Evolutionary conservation across 2,888 invertebrate genomes (phyloP), one percentile per base, ranked within the genome.

Genomic region (Tuta absoluta): DNA sequence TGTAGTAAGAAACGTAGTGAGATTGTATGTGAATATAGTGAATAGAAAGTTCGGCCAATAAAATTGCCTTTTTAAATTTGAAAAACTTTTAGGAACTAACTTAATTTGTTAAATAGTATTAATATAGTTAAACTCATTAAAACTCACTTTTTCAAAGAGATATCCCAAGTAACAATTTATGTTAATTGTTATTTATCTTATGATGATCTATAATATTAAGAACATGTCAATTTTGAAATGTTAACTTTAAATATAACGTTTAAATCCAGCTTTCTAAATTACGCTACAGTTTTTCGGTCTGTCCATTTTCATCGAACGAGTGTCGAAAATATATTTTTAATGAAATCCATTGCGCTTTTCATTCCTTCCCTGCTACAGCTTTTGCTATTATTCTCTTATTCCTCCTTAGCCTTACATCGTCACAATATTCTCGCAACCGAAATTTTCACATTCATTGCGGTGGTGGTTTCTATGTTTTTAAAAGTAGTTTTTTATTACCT

Each of bases 321-420:
- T 85, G 82, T 85, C 74, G 77, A 81, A 89, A 89, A 90, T 90
- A 90, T 90, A 91, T 88, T 89, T 87, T 89, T 86, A 82, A 75
- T 80, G 84, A 86, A 87, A 81, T 80, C 80, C 84, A 82, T 85
- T 80, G 72, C 78, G 89, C 89, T 89, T 91, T 91, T 91, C 84
- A 91, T 91, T 91, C 77, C 80, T 81, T 82, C 80, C 87, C 86
- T 70, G 85, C 86, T 70, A 85, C 84, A 80, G 86, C 79, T 80
- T 78, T 60, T 72, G 83, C 83, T 76, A 48, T 37, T 17, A 5
- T 37, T 24, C 10, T 38, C 19, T 21, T 14, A 19, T 17, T 23
- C 10, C 51, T 53, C 2, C 21, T 24, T 24, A n/a, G n/a, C n/a
- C n/a, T n/a, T n/a, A n/a, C n/a, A n/a, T 53, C 14, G 23, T 23